Percentiles rank a stretch among this genome's conserved stretches.
phyloP scores from a whole-genome alignment of 2,113 vertebrate species.

The Melierax canorus region DNA sequence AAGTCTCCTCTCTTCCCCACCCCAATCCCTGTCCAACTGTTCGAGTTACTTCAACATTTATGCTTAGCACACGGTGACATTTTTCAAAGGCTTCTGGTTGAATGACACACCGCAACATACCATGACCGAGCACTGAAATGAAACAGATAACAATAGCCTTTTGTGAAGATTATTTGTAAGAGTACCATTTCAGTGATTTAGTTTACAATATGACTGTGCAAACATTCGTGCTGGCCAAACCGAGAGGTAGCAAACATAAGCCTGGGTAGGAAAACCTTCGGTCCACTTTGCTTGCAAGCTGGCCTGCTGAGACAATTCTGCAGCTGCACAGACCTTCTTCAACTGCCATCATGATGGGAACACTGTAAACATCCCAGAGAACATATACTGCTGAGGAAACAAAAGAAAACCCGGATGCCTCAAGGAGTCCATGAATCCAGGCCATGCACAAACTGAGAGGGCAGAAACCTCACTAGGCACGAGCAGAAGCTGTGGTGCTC shows the following conservation, averaged over 20 bases:
- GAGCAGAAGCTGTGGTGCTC: neutral
- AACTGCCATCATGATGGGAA: neutral
- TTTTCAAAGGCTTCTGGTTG: neutral
- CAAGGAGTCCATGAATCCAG: neutral
- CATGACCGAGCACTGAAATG: rapidly evolving
- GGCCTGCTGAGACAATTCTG: neutral
- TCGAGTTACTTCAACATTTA: neutral
- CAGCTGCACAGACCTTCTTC: neutral
- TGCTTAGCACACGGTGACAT: neutral
- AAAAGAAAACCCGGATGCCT: neutral
- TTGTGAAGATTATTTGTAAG: neutral
- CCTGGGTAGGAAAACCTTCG: neutral
- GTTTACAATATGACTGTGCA: neutral
- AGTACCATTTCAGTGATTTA: neutral
- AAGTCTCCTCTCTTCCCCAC: neutral
- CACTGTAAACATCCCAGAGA: neutral
- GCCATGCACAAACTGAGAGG: neutral
- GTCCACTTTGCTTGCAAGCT: rapidly evolving
- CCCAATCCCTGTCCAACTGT: neutral
- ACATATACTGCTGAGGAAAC: neutral
- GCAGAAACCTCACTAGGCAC: neutral
- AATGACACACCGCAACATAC: neutral
- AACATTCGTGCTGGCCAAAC: neutral
- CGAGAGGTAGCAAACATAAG: neutral
- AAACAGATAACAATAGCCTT: neutral